Evolutionary conservation across 1,140 invertebrate species (phyloP).

Genomic region (Reticulitermes speratus): DNA sequence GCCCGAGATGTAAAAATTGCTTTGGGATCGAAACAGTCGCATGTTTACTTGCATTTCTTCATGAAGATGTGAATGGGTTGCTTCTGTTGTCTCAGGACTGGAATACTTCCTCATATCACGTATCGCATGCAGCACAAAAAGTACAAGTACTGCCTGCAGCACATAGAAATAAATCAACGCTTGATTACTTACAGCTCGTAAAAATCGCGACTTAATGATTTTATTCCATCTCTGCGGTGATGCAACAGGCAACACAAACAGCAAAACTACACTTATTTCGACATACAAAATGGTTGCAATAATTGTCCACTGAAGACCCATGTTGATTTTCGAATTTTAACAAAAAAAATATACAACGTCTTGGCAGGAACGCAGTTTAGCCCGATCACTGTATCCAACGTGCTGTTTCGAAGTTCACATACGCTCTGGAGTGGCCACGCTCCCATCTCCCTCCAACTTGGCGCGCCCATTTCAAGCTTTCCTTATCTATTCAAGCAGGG

Average conservation of each 20-base stretch:
- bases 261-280: conserved; percentile 80
- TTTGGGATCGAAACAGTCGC: conserved; percentile 93
- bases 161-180: conserved; percentile 86
- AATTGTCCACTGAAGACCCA: conserved; percentile 96
- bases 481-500: no score
- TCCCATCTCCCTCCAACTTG: no score
- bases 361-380: no score
- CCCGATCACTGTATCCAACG: no score
- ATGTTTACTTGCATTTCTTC: conserved; percentile 90
- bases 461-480: no score
- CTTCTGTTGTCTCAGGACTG: conserved; percentile 56
- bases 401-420: no score
- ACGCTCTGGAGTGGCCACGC: no score
- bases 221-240: conserved; percentile 88
- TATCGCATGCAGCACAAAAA: conserved; percentile 88
- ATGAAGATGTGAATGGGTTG: conserved; percentile 70
- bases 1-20: conserved; percentile 99
- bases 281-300: conserved; percentile 88
- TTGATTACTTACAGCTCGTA: conserved; percentile 77
- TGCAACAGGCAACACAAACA: conserved; percentile 83
- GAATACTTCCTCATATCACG: conserved; percentile 96
- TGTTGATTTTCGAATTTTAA: conserved; percentile 50
- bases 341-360: neutral
- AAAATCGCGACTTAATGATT: conserved; percentile 89
- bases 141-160: conserved; percentile 74